These are phyloP conservation scores for Malacosoma neustria DNA, from an alignment of 2,888 invertebrate genomes.

Conservation along the genomic window DNA sequence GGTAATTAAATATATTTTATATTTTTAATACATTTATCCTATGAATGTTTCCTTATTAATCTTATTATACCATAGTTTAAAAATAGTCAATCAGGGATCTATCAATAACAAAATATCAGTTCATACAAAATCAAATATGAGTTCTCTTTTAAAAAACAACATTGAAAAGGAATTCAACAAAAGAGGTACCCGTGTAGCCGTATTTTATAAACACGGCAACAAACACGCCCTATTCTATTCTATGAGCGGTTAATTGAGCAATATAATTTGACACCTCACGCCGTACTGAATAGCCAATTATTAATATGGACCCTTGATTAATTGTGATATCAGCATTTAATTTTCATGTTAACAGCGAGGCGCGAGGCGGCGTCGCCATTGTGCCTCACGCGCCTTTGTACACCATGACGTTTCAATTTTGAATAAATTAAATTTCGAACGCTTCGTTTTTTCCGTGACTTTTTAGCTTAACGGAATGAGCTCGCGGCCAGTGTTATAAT, in stretches of 20 bases:
- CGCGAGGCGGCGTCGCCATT: conserved; percentile 46
- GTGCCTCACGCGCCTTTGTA: conserved; percentile 61
- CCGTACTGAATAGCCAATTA: conserved; percentile 72
- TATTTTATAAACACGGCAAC: conserved; percentile 44
- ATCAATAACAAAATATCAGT: background rate
- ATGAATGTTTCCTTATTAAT: no score
- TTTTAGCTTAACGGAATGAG: conserved; percentile 55
- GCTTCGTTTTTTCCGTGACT: conserved; percentile 64
- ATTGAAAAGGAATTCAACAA: background rate
- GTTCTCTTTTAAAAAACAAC: background rate
- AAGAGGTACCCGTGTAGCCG: conserved; percentile 5
- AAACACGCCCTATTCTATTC: conserved; percentile 65
- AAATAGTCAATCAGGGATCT: background rate
- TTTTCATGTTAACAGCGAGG: conserved; percentile 70
- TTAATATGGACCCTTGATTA: conserved; percentile 73
- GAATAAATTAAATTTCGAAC: conserved; percentile 76
- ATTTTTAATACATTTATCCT: no score
- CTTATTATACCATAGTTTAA: conserved; percentile 3
- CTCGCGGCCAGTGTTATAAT: conserved; percentile 61
- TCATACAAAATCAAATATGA: background rate
- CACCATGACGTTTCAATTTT: conserved; percentile 73
- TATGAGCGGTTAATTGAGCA: conserved; percentile 67
- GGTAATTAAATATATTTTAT: no score
- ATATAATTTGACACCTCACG: conserved; percentile 74
- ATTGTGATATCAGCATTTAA: conserved; percentile 76